Percentiles rank a stretch among this genome's conserved stretches.
phyloP scores from a whole-genome alignment of 2,113 vertebrate genomes.

The Callionymus lyra region DNA sequence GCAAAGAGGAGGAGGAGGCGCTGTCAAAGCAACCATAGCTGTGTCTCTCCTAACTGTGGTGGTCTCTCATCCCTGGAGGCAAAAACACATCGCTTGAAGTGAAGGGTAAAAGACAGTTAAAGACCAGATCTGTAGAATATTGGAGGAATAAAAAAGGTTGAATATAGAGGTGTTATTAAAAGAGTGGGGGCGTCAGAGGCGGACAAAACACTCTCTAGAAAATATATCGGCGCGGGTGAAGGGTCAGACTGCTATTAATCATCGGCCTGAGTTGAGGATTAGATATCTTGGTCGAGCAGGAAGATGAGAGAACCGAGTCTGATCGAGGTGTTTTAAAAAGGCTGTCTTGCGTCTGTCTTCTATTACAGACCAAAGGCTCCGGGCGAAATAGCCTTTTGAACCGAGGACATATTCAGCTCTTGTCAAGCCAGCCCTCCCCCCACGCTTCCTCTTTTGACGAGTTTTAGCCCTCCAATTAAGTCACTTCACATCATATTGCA shows the following conservation, averaged over 20 bases:
- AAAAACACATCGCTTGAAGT: slow-evolving; percentile 21
- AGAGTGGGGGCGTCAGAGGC: slow-evolving; percentile 22
- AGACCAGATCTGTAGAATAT: slow-evolving; percentile 21
- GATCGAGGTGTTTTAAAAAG: slow-evolving; percentile 57
- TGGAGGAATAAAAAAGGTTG: slow-evolving; percentile 23
- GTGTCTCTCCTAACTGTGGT: slow-evolving; percentile 32
- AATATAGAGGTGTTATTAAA: slow-evolving; percentile 1
- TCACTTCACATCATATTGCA: slow-evolving; percentile 16
- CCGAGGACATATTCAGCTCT: slow-evolving; percentile 15
- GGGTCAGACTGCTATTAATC: slow-evolving; percentile 69
- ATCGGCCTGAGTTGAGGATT: slow-evolving; percentile 54
- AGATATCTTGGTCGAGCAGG: slow-evolving; percentile 50
- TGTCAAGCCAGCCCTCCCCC: not conserved
- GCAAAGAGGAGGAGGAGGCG: slow-evolving; percentile 24
- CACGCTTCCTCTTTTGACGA: not conserved
- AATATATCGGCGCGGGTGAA: slow-evolving; percentile 58
- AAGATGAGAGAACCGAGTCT: slow-evolving; percentile 47
- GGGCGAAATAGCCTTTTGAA: slow-evolving; percentile 45
- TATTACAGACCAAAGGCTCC: slow-evolving; percentile 54
- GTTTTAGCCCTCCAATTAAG: slow-evolving; percentile 18
- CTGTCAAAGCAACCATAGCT: slow-evolving; percentile 43
- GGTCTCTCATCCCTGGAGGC: slow-evolving; percentile 42
- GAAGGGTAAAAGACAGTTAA: slow-evolving; percentile 13
- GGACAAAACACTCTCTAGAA: slow-evolving; percentile 37
- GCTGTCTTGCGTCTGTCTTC: slow-evolving; percentile 63